Evolutionary conservation across 2,113 vertebrate genomes (phyloP).

Genomic region (Muscicapa adusta): DNA sequence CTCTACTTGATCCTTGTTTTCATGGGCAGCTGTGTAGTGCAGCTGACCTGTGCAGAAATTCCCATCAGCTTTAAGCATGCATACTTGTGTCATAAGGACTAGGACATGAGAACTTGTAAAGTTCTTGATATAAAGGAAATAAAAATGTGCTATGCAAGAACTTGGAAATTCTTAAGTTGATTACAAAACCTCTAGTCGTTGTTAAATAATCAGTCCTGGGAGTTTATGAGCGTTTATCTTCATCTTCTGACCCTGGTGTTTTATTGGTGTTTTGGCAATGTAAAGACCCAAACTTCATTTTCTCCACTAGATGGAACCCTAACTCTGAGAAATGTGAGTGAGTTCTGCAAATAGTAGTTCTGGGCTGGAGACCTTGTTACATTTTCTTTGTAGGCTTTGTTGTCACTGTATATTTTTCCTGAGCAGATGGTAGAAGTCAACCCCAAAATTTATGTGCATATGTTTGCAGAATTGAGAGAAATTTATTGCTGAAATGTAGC

Average conservation of each 20-base stretch:
- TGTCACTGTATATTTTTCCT: not conserved
- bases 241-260: not conserved
- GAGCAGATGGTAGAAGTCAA: not conserved
- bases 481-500: not conserved
- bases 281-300: not conserved
- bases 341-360: not conserved
- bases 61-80: not conserved
- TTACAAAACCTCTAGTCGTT: not conserved
- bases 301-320: constrained; percentile 35
- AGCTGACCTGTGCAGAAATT: not conserved
- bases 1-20: not conserved
- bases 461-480: not conserved
- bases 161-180: not conserved
- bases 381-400: not conserved
- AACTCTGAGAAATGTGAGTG: not conserved
- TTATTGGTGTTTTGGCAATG: not conserved
- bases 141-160: not conserved
- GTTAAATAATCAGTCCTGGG: not conserved
- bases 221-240: not conserved
- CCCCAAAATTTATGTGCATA: not conserved
- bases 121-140: not conserved
- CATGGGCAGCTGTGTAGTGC: not conserved
- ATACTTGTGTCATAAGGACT: not conserved
- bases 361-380: not conserved
- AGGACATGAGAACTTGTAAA: not conserved